Evolutionary conservation across 2,113 vertebrate genomes (phyloP).

Genomic region (Macrotus californicus): DNA sequence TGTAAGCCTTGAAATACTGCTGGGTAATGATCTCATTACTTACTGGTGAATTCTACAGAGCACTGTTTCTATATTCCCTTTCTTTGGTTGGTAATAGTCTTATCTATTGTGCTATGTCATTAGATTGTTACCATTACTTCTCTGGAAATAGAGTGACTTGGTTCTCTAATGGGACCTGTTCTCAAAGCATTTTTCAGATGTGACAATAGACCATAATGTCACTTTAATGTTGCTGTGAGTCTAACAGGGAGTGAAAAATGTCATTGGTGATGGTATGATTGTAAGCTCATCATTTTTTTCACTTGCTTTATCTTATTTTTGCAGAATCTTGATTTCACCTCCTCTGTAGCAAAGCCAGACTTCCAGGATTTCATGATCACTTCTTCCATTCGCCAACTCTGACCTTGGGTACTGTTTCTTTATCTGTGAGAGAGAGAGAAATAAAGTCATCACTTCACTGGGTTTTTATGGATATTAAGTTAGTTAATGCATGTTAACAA

Average conservation of each 20-base stretch:
- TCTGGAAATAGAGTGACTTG: slow-evolving; percentile 44
- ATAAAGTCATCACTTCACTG: not conserved
- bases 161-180: slow-evolving; percentile 38
- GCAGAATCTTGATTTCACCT: not conserved
- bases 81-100: slow-evolving; percentile 53
- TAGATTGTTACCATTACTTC: slow-evolving; percentile 46
- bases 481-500: not conserved
- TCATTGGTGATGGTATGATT: not conserved
- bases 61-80: not conserved
- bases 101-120: slow-evolving; percentile 39
- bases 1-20: slow-evolving; percentile 39
- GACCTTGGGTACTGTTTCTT: not conserved
- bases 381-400: not conserved
- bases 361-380: not conserved
- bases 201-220: slow-evolving; percentile 34
- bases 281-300: slow-evolving; percentile 10
- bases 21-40: slow-evolving; percentile 55
- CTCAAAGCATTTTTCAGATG: slow-evolving; percentile 54
- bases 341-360: not conserved
- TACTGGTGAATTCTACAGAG: slow-evolving; percentile 9
- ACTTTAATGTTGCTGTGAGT: slow-evolving; percentile 53
- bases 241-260: slow-evolving; percentile 47
- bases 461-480: slow-evolving; percentile 16
- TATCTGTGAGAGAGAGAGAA: not conserved
- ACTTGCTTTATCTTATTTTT: slow-evolving; percentile 25